phyloP scores from a whole-genome alignment of 2,888 invertebrate species.

The Agonopterix alstromeriana region DNA sequence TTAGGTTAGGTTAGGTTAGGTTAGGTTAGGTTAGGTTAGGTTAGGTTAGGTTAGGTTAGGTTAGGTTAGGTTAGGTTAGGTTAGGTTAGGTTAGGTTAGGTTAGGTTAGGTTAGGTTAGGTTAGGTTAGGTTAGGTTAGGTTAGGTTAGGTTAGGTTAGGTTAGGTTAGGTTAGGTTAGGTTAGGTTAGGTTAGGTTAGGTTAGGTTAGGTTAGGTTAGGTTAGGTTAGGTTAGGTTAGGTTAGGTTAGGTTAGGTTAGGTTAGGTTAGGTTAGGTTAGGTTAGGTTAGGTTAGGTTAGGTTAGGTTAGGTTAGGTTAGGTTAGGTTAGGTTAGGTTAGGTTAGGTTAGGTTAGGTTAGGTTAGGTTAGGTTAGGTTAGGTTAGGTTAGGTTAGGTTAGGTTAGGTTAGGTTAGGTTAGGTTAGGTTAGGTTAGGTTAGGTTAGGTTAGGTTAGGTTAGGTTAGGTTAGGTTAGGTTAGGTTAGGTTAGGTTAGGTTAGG shows the following conservation, averaged over 20 bases:
- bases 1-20: conserved; percentile 20
- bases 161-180: conserved; percentile 19
- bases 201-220: conserved; percentile 20
- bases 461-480: conserved; percentile 19
- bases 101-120: conserved; percentile 20
- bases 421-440: conserved; percentile 10
- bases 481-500: conserved; percentile 9
- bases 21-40: conserved; percentile 10
- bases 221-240: conserved; percentile 10
- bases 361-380: conserved; percentile 19
- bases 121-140: conserved; percentile 10
- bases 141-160: conserved; percentile 18
- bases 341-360: conserved; percentile 18
- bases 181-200: conserved; percentile 9
- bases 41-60: conserved; percentile 18
- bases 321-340: conserved; percentile 10
- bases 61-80: conserved; percentile 19
- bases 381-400: conserved; percentile 9
- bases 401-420: conserved; percentile 20
- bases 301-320: conserved; percentile 20
- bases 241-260: conserved; percentile 18
- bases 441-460: conserved; percentile 18
- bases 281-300: conserved; percentile 9
- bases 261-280: conserved; percentile 19
- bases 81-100: conserved; percentile 9